Evolutionary conservation across 2,888 invertebrate species (phyloP).

Genomic region (Sarcophaga rosellei): DNA sequence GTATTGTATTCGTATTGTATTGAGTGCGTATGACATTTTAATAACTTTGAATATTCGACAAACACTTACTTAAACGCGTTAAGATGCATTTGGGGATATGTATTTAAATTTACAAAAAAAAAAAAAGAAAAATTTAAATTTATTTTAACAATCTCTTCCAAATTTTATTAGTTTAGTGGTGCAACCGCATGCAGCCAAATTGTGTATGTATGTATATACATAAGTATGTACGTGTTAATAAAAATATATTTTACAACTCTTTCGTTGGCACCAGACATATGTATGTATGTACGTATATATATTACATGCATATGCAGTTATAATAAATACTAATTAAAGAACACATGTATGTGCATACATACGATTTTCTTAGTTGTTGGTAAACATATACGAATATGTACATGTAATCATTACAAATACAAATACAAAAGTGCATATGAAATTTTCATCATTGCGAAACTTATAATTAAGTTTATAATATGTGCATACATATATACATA

Average conservation of each 20-base stretch:
- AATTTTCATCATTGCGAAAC: slow-evolving; percentile 15
- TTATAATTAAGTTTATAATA: slow-evolving; percentile 35
- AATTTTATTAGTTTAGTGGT: slow-evolving; percentile 13
- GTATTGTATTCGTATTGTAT: not conserved
- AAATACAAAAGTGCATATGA: not conserved
- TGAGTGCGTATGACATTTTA: not conserved
- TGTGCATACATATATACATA: no score
- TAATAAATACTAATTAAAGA: slow-evolving; percentile 48
- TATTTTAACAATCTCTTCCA: not conserved
- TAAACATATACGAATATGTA: not conserved
- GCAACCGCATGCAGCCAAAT: slow-evolving; percentile 32
- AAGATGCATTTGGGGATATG: no score
- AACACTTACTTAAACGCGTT: not conserved
- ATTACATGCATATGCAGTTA: slow-evolving; percentile 32
- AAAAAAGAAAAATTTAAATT: no score
- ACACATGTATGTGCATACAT: not conserved
- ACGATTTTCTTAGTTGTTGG: slow-evolving; percentile 17
- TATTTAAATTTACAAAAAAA: no score
- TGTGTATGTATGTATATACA: slow-evolving; percentile 11
- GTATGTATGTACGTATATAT: not conserved
- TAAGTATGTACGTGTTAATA: no score
- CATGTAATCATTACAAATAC: not conserved
- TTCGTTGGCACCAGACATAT: no score
- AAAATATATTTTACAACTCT: no score
- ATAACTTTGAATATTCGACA: not conserved